These are phyloP conservation scores for Chrysocyon brachyurus DNA, from an alignment of 2,797 vertebrate genomes.

Conservation along the genomic window DNA sequence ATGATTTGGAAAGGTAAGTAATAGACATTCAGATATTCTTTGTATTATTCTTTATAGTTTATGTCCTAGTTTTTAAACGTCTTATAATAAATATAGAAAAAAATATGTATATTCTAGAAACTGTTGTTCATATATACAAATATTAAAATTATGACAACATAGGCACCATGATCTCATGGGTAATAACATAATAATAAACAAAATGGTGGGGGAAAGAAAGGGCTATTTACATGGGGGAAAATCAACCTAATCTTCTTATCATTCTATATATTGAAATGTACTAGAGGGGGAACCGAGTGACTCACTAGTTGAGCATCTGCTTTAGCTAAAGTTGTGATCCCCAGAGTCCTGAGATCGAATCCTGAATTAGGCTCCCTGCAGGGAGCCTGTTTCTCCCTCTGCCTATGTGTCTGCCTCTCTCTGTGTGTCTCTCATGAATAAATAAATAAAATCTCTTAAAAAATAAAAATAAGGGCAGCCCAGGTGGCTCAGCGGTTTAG, in stretches of 20 bases:
- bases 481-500: too few relatives aligned
- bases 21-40: not conserved
- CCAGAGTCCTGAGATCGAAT: too few relatives aligned
- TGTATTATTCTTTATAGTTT: not conserved
- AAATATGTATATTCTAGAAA: not conserved
- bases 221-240: not conserved
- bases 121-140: not conserved
- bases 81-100: constrained; percentile 5
- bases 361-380: too few relatives aligned
- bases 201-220: not conserved
- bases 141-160: constrained; percentile 9
- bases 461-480: too few relatives aligned
- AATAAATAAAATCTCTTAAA: too few relatives aligned
- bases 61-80: not conserved
- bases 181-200: not conserved
- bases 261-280: not conserved
- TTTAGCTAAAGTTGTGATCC: too few relatives aligned
- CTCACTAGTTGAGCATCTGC: too few relatives aligned
- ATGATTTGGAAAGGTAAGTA: not conserved
- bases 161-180: not conserved
- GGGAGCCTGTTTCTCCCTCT: too few relatives aligned
- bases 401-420: too few relatives aligned
- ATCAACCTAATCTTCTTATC: not conserved
- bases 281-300: too few relatives aligned
- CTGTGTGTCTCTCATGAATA: too few relatives aligned